These are phyloP conservation scores for Metaphire vulgaris DNA, from an alignment of 1,140 invertebrate species.

Conservation along the genomic window DNA sequence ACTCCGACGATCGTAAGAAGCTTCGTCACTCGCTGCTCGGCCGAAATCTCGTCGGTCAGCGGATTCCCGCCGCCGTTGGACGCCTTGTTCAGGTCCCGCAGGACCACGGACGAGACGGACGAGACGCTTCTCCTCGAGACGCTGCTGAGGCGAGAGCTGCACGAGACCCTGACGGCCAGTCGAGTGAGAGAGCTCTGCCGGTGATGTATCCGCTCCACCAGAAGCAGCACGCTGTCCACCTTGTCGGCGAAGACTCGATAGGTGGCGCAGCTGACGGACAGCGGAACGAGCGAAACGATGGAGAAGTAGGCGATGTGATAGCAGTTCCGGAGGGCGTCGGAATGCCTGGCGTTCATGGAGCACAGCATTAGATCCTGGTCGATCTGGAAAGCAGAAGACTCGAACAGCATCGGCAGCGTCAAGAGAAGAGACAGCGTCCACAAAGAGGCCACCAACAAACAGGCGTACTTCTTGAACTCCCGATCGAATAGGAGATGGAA, in stretches of 20 bases:
- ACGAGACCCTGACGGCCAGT: neutral
- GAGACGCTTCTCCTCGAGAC: neutral
- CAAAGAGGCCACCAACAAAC: neutral
- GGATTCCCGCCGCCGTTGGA: neutral
- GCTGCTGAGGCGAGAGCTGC: neutral
- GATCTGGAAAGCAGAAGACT: neutral
- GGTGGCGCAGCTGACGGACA: neutral
- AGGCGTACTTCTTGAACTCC: neutral
- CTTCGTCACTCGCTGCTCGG: neutral
- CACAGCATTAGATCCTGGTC: neutral
- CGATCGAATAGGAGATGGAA: neutral
- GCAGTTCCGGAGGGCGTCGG: neutral
- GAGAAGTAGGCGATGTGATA: neutral
- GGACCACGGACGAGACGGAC: neutral
- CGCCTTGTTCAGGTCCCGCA: neutral
- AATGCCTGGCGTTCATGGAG: neutral
- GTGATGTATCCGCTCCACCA: neutral
- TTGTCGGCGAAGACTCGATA: neutral
- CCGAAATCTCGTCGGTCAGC: neutral
- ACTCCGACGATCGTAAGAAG: neutral
- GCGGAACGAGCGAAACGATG: neutral
- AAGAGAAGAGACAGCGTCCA: neutral
- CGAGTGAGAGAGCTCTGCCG: neutral
- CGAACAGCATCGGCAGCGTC: neutral
- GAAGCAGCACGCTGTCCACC: neutral